Evolutionary conservation across 2,113 vertebrate species (phyloP).

Genomic region (Lepus timidus): DNA sequence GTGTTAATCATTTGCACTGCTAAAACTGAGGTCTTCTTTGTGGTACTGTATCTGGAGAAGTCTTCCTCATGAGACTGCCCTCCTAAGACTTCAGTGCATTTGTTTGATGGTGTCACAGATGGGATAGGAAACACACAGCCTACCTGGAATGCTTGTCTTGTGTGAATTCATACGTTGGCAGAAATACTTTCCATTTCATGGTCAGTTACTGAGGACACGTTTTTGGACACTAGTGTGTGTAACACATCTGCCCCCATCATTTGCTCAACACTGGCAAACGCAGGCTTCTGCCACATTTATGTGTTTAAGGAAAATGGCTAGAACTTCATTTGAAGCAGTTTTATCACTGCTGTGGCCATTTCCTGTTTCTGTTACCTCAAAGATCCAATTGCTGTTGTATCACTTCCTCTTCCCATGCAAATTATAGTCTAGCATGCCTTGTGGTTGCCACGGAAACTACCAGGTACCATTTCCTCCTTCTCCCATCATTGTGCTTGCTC

Average conservation of each 20-base stretch:
- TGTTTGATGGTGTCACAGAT: not conserved
- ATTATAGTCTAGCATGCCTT: slow-evolving; percentile 71
- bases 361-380: slow-evolving; percentile 58
- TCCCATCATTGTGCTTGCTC: slow-evolving; percentile 14
- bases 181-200: not conserved
- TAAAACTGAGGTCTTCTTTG: not conserved
- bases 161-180: not conserved
- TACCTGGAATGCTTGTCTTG: not conserved
- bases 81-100: accelerated
- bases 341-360: slow-evolving; percentile 72
- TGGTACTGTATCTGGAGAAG: not conserved
- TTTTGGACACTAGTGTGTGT: not conserved
- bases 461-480: slow-evolving; percentile 61
- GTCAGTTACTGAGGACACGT: not conserved
- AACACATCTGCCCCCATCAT: not conserved
- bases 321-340: slow-evolving; percentile 55
- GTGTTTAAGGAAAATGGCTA: slow-evolving; percentile 17
- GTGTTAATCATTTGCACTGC: not conserved
- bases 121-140: no score
- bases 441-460: slow-evolving; percentile 85
- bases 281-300: not conserved
- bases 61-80: not conserved
- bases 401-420: slow-evolving; percentile 77
- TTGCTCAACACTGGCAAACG: not conserved
- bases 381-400: slow-evolving; percentile 71